Evolutionary conservation across 1,140 invertebrate genomes (phyloP), one percentile per base, ranked within the genome.

Genomic region (Aphelinus certus): DNA sequence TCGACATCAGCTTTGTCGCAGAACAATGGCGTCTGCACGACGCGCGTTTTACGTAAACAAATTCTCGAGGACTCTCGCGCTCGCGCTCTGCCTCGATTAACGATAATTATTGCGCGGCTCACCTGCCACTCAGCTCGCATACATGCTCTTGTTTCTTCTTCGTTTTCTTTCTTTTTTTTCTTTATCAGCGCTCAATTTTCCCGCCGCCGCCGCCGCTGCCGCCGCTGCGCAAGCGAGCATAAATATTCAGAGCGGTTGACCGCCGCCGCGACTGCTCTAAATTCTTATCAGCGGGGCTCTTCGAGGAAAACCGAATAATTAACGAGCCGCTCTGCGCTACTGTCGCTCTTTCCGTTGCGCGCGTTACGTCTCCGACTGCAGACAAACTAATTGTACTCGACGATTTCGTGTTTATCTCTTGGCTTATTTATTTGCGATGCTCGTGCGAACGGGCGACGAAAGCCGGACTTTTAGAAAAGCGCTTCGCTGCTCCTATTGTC

Each of bases 181-280:
- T 64, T 71, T 76, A 67, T 67, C 72, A 67, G 26, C 64, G 46
- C 7, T 4, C 60, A 63, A 63, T 63, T 69, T 75, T 57, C 48
- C 64, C 58, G 72, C 4, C 53, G 53, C 63, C 53, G 56, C 66
- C 56, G 49, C 43, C 10, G 53, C 42, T 71, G 67, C 26, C 26
- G 26, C 26, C 26, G 26, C 26, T 26, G 26, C 26, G 26, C 26
- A 26, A 26, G 26, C 26, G 26, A 26, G 26, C 71, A 74, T 76
- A 62, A 76, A 77, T 77, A 79, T 77, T 66, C 78, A 75, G 66
- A 47, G 58, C 53, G 72, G 57, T 66, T 76, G 55, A 65, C 69
- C 68, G 58, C 45, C 46, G 42, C 43, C 45, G 43, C 61, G 58
- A 57, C 66, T 69, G 73, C 73, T 70, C 73, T 75, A 75, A 75